Conservation (phyloP, 2,797 vertebrate species). For the Gymnoscopelus microlampas region DNA sequence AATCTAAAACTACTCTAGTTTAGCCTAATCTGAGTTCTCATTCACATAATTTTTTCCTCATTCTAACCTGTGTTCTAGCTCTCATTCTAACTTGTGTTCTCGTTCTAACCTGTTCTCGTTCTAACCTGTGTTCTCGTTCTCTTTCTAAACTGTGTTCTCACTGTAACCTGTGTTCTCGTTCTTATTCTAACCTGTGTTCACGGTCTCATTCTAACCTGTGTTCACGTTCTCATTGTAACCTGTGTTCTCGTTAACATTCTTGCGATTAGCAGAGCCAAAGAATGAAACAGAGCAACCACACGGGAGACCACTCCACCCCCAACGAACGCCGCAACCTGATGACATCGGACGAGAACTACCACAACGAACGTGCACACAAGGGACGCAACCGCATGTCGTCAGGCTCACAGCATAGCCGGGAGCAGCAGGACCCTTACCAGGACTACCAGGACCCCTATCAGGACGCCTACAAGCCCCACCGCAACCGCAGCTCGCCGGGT, state of each 20-base stretch:
- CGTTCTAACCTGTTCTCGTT: no score
- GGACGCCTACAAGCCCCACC: conserved; percentile 96
- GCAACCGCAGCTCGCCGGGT: conserved; percentile 94
- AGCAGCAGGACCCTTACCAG: conserved; percentile 92
- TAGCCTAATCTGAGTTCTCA: no score
- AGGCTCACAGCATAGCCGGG: conserved; percentile 91
- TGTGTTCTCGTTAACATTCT: conserved; percentile 13
- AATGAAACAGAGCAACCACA: conserved; percentile 90
- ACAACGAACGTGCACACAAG: conserved; percentile 94
- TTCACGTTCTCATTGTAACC: neutral
- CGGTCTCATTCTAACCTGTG: neutral
- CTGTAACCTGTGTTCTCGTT: no score
- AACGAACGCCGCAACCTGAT: conserved; percentile 92
- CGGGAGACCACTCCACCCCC: conserved; percentile 89
- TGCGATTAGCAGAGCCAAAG: conserved; percentile 87
- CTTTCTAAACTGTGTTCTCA: no score
- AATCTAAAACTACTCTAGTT: no score
- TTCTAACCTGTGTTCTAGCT: neutral
- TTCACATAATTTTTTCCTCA: neutral
- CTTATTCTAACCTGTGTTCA: no score
- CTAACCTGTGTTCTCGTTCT: no score
- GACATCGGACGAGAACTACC: conserved; percentile 92
- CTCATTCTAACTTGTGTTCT: no score
- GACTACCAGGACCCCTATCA: conserved; percentile 94
- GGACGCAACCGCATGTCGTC: conserved; percentile 94